phyloP scores from a whole-genome alignment of 1,140 invertebrate genomes.

The Aphelenchoides fujianensis region DNA sequence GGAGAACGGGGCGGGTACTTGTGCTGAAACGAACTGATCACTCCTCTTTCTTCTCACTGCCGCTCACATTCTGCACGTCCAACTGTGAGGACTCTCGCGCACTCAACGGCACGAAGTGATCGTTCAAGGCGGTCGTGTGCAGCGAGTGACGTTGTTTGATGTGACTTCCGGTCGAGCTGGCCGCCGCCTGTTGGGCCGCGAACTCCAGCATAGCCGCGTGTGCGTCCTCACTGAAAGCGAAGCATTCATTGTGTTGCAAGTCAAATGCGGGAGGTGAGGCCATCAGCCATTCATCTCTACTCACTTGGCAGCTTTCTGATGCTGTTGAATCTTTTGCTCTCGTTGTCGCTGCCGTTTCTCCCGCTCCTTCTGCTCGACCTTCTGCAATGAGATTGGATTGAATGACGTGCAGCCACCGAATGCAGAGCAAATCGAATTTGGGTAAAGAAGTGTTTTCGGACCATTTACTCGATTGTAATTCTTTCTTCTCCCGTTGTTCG shows the following conservation, averaged over 20 bases:
- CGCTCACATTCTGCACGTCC: neutral
- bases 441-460: too few relatives aligned
- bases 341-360: conserved; percentile 25
- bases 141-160: conserved; percentile 13
- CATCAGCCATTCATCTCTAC: neutral
- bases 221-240: conserved; percentile 22
- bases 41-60: neutral
- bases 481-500: too few relatives aligned
- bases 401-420: too few relatives aligned
- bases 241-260: neutral
- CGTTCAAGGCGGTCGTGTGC: conserved; percentile 8
- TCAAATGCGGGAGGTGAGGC: too few relatives aligned
- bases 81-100: neutral
- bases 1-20: conserved; percentile 1
- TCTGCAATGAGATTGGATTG: conserved; percentile 16
- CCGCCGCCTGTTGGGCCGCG: conserved; percentile 7
- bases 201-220: conserved; percentile 6
- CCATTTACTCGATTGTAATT: too few relatives aligned
- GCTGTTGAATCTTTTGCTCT: conserved; percentile 22
- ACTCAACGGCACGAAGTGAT: conserved; percentile 7
- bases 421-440: too few relatives aligned
- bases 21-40: neutral
- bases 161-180: neutral
- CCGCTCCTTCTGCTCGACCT: conserved; percentile 28
- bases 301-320: conserved; percentile 29